Evolutionary conservation across 2,113 vertebrate species (phyloP).

Genomic region (Cettia cetti): DNA sequence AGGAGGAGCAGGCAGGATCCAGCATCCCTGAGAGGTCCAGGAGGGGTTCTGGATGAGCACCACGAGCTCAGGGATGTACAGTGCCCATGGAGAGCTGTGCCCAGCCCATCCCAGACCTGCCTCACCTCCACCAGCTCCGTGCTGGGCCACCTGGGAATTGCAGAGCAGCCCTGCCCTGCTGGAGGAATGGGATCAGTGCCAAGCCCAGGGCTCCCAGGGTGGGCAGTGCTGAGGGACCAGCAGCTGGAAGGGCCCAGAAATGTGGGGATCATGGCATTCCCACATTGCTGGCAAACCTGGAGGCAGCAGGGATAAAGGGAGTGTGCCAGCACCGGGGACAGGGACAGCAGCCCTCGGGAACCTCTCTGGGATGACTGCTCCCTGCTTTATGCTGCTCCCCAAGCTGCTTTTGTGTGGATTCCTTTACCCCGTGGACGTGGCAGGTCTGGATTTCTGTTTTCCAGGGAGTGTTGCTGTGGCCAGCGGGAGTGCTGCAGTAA

Average conservation of each 20-base stretch:
- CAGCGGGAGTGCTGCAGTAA: not conserved
- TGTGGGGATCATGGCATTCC: accelerated
- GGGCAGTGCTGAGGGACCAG: not conserved
- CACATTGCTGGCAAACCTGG: accelerated
- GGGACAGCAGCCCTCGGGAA: not conserved
- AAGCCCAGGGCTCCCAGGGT: not conserved
- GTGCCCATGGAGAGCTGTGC: not conserved
- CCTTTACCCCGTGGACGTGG: accelerated
- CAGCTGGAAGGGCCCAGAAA: not conserved
- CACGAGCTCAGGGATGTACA: accelerated
- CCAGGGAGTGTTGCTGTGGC: not conserved
- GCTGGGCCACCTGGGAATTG: not conserved
- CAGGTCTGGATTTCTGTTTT: not conserved
- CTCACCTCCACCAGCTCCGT: not conserved
- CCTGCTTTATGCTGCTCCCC: not conserved
- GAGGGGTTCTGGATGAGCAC: not conserved
- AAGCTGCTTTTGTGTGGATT: not conserved
- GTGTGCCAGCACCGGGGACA: not conserved
- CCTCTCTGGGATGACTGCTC: not conserved
- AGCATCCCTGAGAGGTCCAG: too few relatives aligned
- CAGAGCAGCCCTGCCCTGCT: not conserved
- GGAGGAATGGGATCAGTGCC: too few relatives aligned
- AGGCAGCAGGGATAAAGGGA: not conserved
- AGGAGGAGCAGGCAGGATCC: not conserved
- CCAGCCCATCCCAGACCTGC: not conserved